Percentiles rank a stretch among this genome's conserved stretches.
phyloP scores from a whole-genome alignment of 1,140 invertebrate genomes.

The Atta cephalotes region DNA sequence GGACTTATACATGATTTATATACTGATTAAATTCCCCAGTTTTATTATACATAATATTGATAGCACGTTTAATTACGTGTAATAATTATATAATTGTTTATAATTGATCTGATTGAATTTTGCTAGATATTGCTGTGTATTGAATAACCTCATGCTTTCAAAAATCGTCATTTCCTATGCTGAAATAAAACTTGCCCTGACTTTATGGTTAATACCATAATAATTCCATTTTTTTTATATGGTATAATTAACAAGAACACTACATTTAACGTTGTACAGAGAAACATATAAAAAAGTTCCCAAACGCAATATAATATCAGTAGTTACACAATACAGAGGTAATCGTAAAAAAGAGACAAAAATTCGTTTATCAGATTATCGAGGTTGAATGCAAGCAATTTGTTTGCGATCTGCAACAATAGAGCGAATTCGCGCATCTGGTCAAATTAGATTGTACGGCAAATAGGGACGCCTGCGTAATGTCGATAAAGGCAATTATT shows the following conservation, averaged over 20 bases:
- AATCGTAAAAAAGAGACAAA: slow-evolving; percentile 21
- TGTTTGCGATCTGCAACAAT: slow-evolving; percentile 60
- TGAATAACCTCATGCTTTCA: neutral
- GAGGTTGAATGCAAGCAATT: slow-evolving; percentile 57
- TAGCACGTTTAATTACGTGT: slow-evolving; percentile 52
- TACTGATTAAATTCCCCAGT: slow-evolving; percentile 7
- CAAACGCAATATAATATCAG: slow-evolving; percentile 32
- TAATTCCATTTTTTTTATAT: neutral
- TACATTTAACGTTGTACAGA: neutral
- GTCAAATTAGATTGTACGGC: slow-evolving; percentile 57
- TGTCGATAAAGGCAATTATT: slow-evolving; percentile 61
- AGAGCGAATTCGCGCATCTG: slow-evolving; percentile 55
- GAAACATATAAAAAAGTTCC: neutral
- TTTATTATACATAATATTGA: slow-evolving; percentile 42
- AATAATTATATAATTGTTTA: slow-evolving; percentile 57
- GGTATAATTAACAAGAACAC: slow-evolving; percentile 6
- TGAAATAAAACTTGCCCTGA: neutral
- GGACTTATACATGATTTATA: slow-evolving; percentile 38
- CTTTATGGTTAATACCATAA: neutral
- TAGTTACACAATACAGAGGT: neutral
- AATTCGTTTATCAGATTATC: slow-evolving; percentile 54
- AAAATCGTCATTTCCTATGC: neutral
- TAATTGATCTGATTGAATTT: slow-evolving; percentile 38
- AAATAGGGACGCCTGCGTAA: slow-evolving; percentile 50
- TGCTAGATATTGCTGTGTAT: slow-evolving; percentile 6